phyloP scores from a whole-genome alignment of 2,888 invertebrate genomes.

The Rhagonycha fulva region DNA sequence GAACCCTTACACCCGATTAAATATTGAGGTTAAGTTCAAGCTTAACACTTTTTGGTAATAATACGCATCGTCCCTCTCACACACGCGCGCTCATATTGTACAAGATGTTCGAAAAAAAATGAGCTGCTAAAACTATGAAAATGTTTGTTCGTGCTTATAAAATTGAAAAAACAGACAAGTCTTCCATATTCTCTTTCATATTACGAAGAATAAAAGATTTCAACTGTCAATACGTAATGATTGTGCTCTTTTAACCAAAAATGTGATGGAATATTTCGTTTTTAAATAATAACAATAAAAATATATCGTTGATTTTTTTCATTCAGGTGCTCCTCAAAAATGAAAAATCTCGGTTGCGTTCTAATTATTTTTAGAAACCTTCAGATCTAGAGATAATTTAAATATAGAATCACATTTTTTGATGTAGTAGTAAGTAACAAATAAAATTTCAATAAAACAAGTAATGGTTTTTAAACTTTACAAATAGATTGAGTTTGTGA shows the following conservation, averaged over 20 bases:
- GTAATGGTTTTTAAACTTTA: not conserved
- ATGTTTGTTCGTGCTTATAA: not conserved
- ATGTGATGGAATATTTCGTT: not conserved
- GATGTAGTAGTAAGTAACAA: not conserved
- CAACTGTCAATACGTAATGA: not conserved
- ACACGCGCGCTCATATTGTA: not conserved
- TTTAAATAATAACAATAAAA: not conserved
- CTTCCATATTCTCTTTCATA: not conserved
- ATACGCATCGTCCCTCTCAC: not conserved
- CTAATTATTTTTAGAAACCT: conserved; percentile 4
- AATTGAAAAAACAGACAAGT: not conserved
- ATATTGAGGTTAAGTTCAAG: not conserved
- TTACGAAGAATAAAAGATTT: not conserved
- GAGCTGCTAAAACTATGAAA: not conserved
- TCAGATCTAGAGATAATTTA: conserved; percentile 19
- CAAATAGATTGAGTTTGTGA: not conserved
- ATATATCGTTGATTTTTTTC: not conserved
- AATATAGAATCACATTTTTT: conserved; percentile 17
- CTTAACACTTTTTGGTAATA: not conserved
- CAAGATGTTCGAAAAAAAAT: not conserved
- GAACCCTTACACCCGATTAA: not conserved
- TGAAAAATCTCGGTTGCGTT: not conserved
- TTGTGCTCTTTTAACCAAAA: not conserved
- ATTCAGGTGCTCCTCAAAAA: not conserved
- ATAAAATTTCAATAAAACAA: not conserved